Evolutionary conservation across 1,140 invertebrate genomes (phyloP).

Genomic region (Leguminivora glycinivorella): DNA sequence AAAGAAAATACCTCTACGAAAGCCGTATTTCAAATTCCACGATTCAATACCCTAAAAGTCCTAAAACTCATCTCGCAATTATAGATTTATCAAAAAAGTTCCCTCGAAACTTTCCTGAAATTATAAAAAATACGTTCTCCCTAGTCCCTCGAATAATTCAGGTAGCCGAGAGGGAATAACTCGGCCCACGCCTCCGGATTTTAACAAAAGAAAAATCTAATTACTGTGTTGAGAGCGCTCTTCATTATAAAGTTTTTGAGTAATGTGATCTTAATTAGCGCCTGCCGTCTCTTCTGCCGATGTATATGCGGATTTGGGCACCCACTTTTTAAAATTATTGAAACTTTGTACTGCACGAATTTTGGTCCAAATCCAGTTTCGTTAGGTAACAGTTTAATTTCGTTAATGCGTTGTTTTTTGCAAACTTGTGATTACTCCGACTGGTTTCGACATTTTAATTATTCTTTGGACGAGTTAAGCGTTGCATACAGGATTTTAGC

Average conservation of each 20-base stretch:
- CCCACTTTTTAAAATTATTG: not conserved
- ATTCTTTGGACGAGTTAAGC: not conserved
- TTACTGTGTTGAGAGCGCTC: slow-evolving; percentile 25
- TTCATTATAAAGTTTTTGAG: slow-evolving; percentile 29
- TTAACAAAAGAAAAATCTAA: slow-evolving; percentile 29
- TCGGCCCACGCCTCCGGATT: slow-evolving; percentile 22
- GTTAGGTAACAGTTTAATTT: not conserved
- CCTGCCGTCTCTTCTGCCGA: slow-evolving; percentile 17
- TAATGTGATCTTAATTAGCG: slow-evolving; percentile 29
- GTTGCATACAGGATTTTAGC: not conserved
- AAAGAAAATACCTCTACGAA: not conserved
- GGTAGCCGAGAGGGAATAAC: slow-evolving; percentile 13
- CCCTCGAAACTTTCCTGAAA: not conserved
- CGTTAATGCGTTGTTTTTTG: slow-evolving; percentile 1
- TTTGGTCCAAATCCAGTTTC: not conserved
- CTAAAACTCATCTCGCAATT: slow-evolving; percentile 23
- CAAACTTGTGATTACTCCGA: not conserved
- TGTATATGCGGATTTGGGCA: not conserved
- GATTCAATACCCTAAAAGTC: not conserved
- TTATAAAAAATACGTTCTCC: slow-evolving; percentile 24
- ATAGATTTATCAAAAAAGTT: slow-evolving; percentile 26
- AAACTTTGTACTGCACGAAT: not conserved
- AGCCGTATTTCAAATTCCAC: slow-evolving; percentile 8
- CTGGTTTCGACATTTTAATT: not conserved
- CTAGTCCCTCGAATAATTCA: slow-evolving; percentile 20